A percentile compares a stretch with the other conserved stretches of the same genome.
These are phyloP conservation scores for Dryadula phaetusa DNA, from an alignment of 2,888 invertebrate species.

Conservation along the genomic window DNA sequence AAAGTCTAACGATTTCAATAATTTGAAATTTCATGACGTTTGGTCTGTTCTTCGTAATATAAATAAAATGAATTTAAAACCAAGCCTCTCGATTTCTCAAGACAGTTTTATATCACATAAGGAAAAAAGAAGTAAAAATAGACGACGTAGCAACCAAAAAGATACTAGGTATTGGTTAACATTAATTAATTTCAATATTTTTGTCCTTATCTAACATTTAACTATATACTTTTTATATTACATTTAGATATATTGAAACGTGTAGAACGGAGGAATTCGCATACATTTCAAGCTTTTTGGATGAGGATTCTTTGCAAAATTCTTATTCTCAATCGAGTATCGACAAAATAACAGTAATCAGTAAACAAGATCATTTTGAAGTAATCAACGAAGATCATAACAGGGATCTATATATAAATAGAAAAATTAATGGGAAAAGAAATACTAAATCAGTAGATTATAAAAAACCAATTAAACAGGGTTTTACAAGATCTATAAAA, in stretches of 20 bases:
- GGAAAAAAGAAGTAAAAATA: constrained; percentile 52
- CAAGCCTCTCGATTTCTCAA: constrained; percentile 67
- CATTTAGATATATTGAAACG: constrained; percentile 67
- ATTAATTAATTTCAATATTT: not conserved
- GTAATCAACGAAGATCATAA: constrained; percentile 39
- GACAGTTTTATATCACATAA: constrained; percentile 56
- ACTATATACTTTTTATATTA: not conserved
- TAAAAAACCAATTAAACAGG: constrained; percentile 10
- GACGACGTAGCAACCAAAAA: constrained; percentile 53
- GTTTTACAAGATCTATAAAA: not conserved
- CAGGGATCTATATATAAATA: constrained; percentile 17
- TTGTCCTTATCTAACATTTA: not conserved
- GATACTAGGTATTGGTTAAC: constrained; percentile 56
- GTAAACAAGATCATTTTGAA: constrained; percentile 57
- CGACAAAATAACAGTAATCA: constrained; percentile 72
- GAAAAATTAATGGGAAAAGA: not conserved
- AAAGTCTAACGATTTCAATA: constrained; percentile 32
- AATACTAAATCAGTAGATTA: constrained; percentile 4
- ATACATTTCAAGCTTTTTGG: constrained; percentile 65
- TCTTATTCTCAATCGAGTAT: constrained; percentile 63
- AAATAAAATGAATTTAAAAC: constrained; percentile 67
- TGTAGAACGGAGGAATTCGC: constrained; percentile 69
- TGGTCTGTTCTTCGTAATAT: constrained; percentile 73
- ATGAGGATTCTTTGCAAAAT: constrained; percentile 52
- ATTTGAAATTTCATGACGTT: constrained; percentile 60